Evolutionary conservation across 2,888 invertebrate genomes (phyloP), one percentile per base, ranked within the genome.

Genomic region (Cataglyphis albicans): DNA sequence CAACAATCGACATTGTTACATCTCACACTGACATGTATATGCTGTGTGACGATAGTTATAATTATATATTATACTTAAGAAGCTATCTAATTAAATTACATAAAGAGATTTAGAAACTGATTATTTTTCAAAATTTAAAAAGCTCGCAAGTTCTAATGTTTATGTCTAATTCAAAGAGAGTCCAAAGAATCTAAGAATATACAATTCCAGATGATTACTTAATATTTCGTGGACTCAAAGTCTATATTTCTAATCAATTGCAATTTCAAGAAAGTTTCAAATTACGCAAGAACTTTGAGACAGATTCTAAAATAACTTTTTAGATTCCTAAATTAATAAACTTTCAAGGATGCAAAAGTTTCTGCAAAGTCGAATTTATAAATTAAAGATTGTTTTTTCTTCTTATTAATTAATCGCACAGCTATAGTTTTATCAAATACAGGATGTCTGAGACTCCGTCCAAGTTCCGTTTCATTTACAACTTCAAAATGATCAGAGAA

Each of bases 1-100:
- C 64, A n/a, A 88, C 68, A 44, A 86, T 83, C 86, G 76, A 87
- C 82, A 61, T 64, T 63, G 67, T 72, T 72, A 67, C 44, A 44
- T 72, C 73, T 72, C 32, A 35, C 35, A 35, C 6, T 35, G 41
- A 32, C n/a, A 52, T n/a, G 7, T 52, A n/a, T 52, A n/a, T 52
- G 52, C n/a, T 52, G 67, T 52, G 67, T 55, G 78, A 67, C 32
- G 29, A 72, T 78, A 80, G 73, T 80, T 72, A 59, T 72, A 80
- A 80, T 80, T 41, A 80, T 80, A 80, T 59, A 72, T 73, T 57
- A 44, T 59, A 25, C n/a, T 32, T 70, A 78, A 52, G 57, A 57
- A 70, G n/a, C 52, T 52, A 52, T 52, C 52, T 48, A 80, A 52
- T 72, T 21, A 59, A 80, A 72, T 38, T 52, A 52, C 15, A 44